Conservation (phyloP, 2,113 vertebrate genomes). For the Coregonus clupeaformis region DNA sequence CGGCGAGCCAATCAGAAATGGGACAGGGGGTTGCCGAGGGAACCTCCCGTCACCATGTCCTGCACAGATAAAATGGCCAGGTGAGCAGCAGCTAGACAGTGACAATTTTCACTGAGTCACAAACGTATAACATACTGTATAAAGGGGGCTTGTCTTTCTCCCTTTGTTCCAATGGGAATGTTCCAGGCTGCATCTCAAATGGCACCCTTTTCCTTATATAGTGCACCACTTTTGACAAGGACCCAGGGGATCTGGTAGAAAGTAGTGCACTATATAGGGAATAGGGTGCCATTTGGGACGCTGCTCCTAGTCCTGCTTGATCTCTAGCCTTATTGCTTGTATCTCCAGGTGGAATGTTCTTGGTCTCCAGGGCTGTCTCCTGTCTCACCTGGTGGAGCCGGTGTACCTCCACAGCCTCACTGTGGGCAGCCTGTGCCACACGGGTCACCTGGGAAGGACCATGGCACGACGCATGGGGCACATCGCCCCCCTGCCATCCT, state of each 20-base stretch:
- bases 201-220: no score
- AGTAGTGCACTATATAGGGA: no score
- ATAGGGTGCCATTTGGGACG: no score
- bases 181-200: no score
- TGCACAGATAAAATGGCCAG: conserved; percentile 98
- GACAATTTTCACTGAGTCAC: not conserved
- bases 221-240: no score
- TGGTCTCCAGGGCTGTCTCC: conserved; percentile 91
- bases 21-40: conserved; percentile 91
- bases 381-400: conserved; percentile 92
- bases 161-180: no score
- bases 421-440: conserved; percentile 89
- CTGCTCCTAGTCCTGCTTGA: no score
- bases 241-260: no score
- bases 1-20: conserved; percentile 83
- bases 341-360: conserved; percentile 89
- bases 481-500: conserved; percentile 82
- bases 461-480: conserved; percentile 86
- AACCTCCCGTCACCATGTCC: conserved; percentile 97
- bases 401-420: conserved; percentile 92
- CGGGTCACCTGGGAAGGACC: conserved; percentile 88
- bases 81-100: conserved; percentile 54
- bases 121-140: not conserved
- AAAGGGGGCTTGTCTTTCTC: not conserved
- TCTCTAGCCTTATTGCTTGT: not conserved